Base-by-base conservation (phyloP, 2,113 vertebrate species). In the Cyprinodon tularosa region DNA sequence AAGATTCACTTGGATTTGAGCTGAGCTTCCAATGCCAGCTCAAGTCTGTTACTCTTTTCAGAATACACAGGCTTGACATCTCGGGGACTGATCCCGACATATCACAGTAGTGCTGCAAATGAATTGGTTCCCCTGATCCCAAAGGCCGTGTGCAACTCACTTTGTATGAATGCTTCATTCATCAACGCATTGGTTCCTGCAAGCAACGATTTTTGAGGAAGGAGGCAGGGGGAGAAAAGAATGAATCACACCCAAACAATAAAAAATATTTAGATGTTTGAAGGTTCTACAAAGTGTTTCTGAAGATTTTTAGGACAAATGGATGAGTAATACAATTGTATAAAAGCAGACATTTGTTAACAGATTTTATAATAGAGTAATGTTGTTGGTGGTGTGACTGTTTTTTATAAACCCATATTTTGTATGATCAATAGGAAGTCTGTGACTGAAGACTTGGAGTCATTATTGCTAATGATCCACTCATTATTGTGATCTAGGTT, bases 141-240 rank as follows among this genome's bases (percentile, higher is more conserved):
- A 71, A 68, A 77, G 88, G 84, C 90, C 90, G 91, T 92, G 91
- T 93, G 88, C 81, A 83, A 88, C 89, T 93, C 94, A 92, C 89
- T 91, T 92, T 90, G 83, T 84, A 92, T 93, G 87, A 93, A 89
- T 78, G 84, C 85, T 92, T 94, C 90, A 94, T 93, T 92, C 91
- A 90, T 93, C 93, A 94, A 85, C 67, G 81, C 71, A 66, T 84
- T 89, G 89, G 4, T 53, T 66, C 74, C 82, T 38, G 47, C 80
- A 75, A 88, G 73, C 73, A 86, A 82, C 83, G 80, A 85, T 78
- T 88, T 90, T 53, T 3, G 40, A 68, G 63, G 87, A 4, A 37
- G 63, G 63, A 62, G 78, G 38, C 61, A 29, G 22, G 14, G 47
- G 13, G 1, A 29, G 69, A 36, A 37, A 4, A 61, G 80, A 76